A percentile compares a stretch with the other conserved stretches of the same genome.
Evolutionary conservation across 2,797 vertebrate species (phyloP).

Genomic region (Coilia nasus): DNA sequence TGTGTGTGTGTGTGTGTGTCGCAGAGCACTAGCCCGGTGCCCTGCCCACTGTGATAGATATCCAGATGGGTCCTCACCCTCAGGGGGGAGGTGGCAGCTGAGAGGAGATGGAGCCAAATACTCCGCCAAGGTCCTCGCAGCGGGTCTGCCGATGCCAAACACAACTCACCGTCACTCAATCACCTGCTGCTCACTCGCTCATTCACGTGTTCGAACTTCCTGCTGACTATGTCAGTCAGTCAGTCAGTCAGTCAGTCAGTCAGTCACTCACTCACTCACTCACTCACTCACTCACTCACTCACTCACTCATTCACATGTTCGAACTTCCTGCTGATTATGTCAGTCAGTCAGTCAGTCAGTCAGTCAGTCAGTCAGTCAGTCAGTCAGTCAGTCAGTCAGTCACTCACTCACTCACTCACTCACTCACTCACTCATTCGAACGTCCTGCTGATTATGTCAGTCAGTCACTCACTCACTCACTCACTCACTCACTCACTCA

Average conservation of each 20-base stretch:
- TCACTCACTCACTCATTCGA: background rate
- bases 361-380: too few species aligned
- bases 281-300: background rate
- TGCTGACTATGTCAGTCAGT: background rate
- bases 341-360: too few species aligned
- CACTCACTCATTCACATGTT: background rate
- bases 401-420: background rate
- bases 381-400: background rate
- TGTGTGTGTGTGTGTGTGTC: background rate
- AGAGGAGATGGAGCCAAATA: background rate
- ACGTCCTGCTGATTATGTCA: too few species aligned
- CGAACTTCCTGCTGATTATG: too few species aligned
- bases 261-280: background rate
- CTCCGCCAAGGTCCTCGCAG: background rate
- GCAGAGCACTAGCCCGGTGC: background rate
- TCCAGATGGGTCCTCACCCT: conserved; percentile 2
- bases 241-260: background rate
- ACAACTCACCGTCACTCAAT: background rate
- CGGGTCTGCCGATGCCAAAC: background rate
- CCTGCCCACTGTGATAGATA: background rate
- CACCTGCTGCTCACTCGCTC: background rate
- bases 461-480: background rate
- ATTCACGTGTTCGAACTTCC: background rate
- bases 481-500: background rate
- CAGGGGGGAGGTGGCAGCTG: conserved; percentile 9